Percentiles rank a stretch among this genome's conserved stretches.
Conservation (phyloP, 2,113 vertebrate genomes). For the Calyptommatus sinebrachiatus region DNA sequence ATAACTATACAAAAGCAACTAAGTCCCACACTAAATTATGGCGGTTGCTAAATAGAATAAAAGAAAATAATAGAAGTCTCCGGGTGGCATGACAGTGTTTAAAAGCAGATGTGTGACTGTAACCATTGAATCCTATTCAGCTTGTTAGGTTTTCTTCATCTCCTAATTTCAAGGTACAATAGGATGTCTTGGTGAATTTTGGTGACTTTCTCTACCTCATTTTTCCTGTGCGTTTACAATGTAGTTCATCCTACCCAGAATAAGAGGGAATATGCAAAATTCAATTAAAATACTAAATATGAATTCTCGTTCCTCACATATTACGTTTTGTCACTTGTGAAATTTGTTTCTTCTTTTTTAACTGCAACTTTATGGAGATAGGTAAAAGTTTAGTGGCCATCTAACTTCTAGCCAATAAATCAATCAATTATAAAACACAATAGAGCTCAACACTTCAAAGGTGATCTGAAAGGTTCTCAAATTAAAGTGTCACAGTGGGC, state of each 20-base stretch:
- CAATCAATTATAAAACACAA: neutral
- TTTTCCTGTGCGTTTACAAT: neutral
- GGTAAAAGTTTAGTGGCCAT: neutral
- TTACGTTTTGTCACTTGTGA: neutral
- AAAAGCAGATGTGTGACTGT: too few relatives aligned
- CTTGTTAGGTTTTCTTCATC: neutral
- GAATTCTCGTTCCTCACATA: neutral
- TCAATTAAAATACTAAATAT: neutral
- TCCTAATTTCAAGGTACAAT: neutral
- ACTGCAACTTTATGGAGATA: neutral
- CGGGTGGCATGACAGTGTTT: too few relatives aligned
- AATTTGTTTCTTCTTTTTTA: conserved; percentile 2
- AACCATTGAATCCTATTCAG: neutral
- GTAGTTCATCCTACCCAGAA: neutral
- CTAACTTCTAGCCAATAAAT: neutral
- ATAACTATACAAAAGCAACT: too few relatives aligned
- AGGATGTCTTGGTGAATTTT: neutral
- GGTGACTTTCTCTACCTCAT: neutral
- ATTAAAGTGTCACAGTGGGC: neutral
- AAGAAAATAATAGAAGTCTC: too few relatives aligned
- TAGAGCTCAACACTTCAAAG: neutral
- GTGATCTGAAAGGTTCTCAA: neutral
- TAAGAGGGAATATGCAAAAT: too few relatives aligned
- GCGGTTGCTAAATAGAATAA: too few relatives aligned
- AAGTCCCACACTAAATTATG: too few relatives aligned